phyloP scores from a whole-genome alignment of 64 coral and sea anemone genomes.

The Cladopsammia gracilis region DNA sequence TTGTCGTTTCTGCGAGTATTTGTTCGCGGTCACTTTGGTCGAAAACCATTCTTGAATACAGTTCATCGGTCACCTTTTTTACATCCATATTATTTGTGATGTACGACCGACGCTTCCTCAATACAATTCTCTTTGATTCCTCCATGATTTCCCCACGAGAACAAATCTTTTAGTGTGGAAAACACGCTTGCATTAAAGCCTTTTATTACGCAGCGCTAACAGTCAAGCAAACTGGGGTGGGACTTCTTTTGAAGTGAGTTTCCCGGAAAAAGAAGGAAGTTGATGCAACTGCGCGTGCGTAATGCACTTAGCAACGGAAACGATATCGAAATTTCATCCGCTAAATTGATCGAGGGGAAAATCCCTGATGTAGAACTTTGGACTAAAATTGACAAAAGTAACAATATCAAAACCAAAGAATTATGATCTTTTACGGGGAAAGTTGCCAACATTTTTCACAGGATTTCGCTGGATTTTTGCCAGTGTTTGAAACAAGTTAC shows the following conservation, averaged over 20 bases:
- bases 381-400: too few species aligned
- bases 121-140: background rate
- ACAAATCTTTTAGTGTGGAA: background rate
- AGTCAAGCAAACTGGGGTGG: too few species aligned
- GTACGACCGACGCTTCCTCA: background rate
- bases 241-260: background rate
- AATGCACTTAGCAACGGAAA: background rate
- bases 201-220: background rate
- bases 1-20: slow-evolving; percentile 50
- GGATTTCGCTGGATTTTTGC: too few species aligned
- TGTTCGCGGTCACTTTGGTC: slow-evolving; percentile 68
- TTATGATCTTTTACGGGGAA: too few species aligned
- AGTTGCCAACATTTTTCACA: too few species aligned
- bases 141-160: background rate
- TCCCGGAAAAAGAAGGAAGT: background rate
- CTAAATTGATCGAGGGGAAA: background rate
- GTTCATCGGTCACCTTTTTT: slow-evolving; percentile 56
- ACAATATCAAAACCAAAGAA: too few species aligned
- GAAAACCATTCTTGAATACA: slow-evolving; percentile 70
- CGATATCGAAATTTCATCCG: too few species aligned
- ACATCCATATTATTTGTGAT: slow-evolving; percentile 24
- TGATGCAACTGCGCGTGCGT: background rate
- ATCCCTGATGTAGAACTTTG: background rate
- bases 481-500: too few species aligned
- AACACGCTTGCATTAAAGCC: background rate